Evolutionary conservation across 2,888 invertebrate genomes (phyloP).

Genomic region (Allygus modestus): DNA sequence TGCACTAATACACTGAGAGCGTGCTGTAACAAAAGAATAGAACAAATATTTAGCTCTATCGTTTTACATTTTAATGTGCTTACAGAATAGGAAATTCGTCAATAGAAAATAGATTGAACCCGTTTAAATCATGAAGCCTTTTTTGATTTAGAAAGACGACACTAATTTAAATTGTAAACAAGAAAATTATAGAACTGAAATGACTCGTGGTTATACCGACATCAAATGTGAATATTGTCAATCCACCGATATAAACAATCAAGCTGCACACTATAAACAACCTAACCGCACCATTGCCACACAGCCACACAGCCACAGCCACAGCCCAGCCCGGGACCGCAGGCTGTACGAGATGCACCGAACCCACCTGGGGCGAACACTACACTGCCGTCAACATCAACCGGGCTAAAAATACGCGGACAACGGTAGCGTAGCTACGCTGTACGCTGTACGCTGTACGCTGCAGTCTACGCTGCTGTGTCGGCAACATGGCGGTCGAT

Average conservation of each 20-base stretch:
- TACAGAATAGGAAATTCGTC: too few species aligned
- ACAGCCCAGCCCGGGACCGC: not conserved
- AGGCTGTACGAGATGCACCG: not conserved
- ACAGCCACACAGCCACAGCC: not conserved
- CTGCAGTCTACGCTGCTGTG: not conserved
- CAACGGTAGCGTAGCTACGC: constrained; percentile 12
- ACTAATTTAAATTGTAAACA: too few species aligned
- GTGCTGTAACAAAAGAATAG: too few species aligned
- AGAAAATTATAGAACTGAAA: too few species aligned
- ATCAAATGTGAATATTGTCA: too few species aligned
- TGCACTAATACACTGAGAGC: too few species aligned
- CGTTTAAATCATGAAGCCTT: too few species aligned
- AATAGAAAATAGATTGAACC: too few species aligned
- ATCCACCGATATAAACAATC: not conserved
- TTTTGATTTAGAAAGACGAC: too few species aligned
- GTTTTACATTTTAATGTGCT: too few species aligned
- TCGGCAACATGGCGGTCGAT: constrained; percentile 30
- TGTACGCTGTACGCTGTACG: constrained; percentile 22
- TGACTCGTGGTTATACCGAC: too few species aligned
- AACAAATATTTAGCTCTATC: too few species aligned
- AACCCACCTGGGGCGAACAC: not conserved
- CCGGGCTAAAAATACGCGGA: constrained; percentile 31
- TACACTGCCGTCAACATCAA: not conserved
- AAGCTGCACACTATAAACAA: constrained; percentile 5
- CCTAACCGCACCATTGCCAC: constrained; percentile 31